These are phyloP conservation scores for Thunnus maccoyii DNA, from an alignment of 2,113 vertebrate species.

Conservation along the genomic window DNA sequence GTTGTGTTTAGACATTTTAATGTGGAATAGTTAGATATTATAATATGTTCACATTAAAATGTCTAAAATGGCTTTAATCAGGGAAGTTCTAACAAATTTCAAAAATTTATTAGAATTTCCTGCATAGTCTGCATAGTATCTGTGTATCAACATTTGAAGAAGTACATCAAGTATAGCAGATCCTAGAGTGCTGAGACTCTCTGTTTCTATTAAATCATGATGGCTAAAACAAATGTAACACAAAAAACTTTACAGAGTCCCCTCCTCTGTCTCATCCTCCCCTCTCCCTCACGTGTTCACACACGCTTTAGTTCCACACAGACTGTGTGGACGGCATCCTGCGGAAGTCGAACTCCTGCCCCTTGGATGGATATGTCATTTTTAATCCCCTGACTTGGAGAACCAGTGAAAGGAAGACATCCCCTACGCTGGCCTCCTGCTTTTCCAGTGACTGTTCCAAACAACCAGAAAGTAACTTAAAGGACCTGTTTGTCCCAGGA, in stretches of 20 bases:
- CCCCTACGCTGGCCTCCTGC: slow-evolving; percentile 38
- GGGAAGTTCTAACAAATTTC: too few species aligned
- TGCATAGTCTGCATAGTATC: too few species aligned
- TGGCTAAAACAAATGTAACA: neutral
- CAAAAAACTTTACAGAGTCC: neutral
- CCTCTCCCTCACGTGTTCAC: neutral
- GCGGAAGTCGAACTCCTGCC: slow-evolving; percentile 75
- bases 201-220: neutral
- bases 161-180: too few species aligned
- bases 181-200: neutral
- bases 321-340: slow-evolving; percentile 83
- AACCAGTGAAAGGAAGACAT: slow-evolving; percentile 24
- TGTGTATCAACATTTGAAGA: too few species aligned
- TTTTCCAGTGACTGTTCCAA: slow-evolving; percentile 25
- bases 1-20: too few species aligned
- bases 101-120: too few species aligned
- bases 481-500: slow-evolving; percentile 80
- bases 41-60: too few species aligned
- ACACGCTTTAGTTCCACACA: slow-evolving; percentile 81
- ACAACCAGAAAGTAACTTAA: slow-evolving; percentile 49
- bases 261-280: neutral
- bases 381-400: slow-evolving; percentile 80
- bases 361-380: slow-evolving; percentile 82
- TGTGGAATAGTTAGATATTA: too few species aligned
- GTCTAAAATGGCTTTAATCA: too few species aligned